phyloP scores from a whole-genome alignment of 2,888 invertebrate species.

The Clitarchus hookeri region DNA sequence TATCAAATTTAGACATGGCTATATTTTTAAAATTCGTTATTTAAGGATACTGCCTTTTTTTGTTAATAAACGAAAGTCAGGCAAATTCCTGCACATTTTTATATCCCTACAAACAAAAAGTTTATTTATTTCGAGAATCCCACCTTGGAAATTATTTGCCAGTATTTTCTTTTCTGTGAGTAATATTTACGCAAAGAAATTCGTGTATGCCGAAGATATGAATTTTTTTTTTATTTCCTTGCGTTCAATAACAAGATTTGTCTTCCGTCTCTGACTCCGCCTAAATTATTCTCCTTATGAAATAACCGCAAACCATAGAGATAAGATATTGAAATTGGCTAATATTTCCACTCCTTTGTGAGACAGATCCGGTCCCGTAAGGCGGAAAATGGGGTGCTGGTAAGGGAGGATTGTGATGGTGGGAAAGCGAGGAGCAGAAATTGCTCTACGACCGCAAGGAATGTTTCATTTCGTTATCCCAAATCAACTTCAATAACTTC shows the following conservation, averaged over 20 bases:
- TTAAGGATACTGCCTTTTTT: too few relatives aligned
- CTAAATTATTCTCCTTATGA: slow-evolving; percentile 20
- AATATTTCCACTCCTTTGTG: neutral
- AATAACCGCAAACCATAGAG: slow-evolving; percentile 16
- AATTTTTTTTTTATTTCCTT: neutral
- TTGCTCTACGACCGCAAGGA: slow-evolving; percentile 20
- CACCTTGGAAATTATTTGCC: slow-evolving; percentile 6
- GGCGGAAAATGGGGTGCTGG: neutral
- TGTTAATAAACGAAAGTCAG: too few relatives aligned
- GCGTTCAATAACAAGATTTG: neutral
- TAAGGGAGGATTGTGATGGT: neutral
- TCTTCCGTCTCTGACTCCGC: neutral
- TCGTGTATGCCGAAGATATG: neutral
- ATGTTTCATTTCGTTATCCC: slow-evolving; percentile 23
- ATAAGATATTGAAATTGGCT: slow-evolving; percentile 4
- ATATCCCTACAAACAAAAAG: neutral
- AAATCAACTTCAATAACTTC: slow-evolving; percentile 22
- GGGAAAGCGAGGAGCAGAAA: neutral
- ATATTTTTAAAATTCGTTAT: too few relatives aligned
- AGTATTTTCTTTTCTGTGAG: neutral
- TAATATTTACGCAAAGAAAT: neutral
- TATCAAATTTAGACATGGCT: too few relatives aligned
- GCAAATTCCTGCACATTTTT: neutral
- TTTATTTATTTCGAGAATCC: neutral
- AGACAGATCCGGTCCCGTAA: neutral